Evolutionary conservation across 2,888 invertebrate genomes (phyloP), one percentile per base, ranked within the genome.

Genomic region (Acrobasis suavella): DNA sequence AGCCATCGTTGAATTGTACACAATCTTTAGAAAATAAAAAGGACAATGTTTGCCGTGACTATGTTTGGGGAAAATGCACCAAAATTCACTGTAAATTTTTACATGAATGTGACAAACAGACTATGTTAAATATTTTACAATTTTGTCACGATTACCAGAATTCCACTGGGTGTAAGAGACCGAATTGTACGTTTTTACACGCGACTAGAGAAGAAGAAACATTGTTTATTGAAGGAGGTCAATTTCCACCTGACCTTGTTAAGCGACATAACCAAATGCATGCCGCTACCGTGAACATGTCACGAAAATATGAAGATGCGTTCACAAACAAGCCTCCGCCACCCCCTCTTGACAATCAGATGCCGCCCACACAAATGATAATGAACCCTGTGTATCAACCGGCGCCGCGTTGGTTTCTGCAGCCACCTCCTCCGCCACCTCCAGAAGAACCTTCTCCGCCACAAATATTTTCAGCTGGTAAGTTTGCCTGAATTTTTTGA

Each of bases 141-240:
- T 91, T 91, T 65, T 91, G 91, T 60, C 89, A 89, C 72, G 85
- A 91, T 63, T 84, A 75, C 67, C 91, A 91, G 71, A 91, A 91
- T 64, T 77, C 80, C 56, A 72, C 80, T 9, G 85, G 85, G 6
- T 91, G 91, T 63, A 72, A 66, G 1, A 73, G 88, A 50, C 77
- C 81, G 38, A 81, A 82, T 60, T 91, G 91, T 64, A 83, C 81
- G 0, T 91, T 84, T 68, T 71, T 91, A 7, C 91, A 90, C 55
- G 73, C 85, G 0, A 79, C 84, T 0, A 80, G 80, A 50, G 87
- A 89, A 42, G 90, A 91, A 38, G 77, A 89, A 62, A 81, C 72
- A 59, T 68, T 82, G 7, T 91, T 90, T 71, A 63, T 80, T 8
- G 72, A 75, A 0, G 74, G 75, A 0, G 86, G 86, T 0, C 76